Evolutionary conservation across 2,888 invertebrate species (phyloP).

Genomic region (Ochropleura leucogaster): DNA sequence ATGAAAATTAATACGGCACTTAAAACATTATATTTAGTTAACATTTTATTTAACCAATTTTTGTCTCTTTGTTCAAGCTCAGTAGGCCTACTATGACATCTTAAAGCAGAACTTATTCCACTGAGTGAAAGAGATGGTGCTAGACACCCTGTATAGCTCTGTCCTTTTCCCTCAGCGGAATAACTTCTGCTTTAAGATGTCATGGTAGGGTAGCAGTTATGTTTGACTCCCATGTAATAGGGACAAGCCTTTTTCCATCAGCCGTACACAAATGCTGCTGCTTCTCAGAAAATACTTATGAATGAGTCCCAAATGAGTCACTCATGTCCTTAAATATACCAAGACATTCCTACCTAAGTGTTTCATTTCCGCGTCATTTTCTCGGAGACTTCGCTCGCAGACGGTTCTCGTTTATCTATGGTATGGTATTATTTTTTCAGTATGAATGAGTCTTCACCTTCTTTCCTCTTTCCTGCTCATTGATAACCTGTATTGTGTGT

Average conservation of each 20-base stretch:
- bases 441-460: constrained; percentile 13
- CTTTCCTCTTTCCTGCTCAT: constrained; percentile 43
- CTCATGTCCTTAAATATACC: background rate
- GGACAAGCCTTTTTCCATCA: background rate
- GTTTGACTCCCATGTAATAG: background rate
- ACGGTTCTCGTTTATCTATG: constrained; percentile 30
- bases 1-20: too few species aligned
- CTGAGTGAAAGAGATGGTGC: too few species aligned
- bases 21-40: too few species aligned
- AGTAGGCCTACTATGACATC: too few species aligned
- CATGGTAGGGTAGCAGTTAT: too few species aligned
- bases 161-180: too few species aligned
- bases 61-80: too few species aligned
- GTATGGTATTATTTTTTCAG: constrained; percentile 40
- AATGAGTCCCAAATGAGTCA: constrained; percentile 2
- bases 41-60: too few species aligned
- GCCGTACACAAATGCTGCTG: background rate
- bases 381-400: background rate
- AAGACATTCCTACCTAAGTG: constrained; percentile 16
- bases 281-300: background rate
- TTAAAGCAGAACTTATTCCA: too few species aligned
- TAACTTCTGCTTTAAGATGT: too few species aligned
- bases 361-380: constrained; percentile 46
- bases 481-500: constrained; percentile 57
- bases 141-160: too few species aligned